Evolutionary conservation across 1,140 invertebrate genomes (phyloP).

Genomic region (Mizuhopecten yessoensis): DNA sequence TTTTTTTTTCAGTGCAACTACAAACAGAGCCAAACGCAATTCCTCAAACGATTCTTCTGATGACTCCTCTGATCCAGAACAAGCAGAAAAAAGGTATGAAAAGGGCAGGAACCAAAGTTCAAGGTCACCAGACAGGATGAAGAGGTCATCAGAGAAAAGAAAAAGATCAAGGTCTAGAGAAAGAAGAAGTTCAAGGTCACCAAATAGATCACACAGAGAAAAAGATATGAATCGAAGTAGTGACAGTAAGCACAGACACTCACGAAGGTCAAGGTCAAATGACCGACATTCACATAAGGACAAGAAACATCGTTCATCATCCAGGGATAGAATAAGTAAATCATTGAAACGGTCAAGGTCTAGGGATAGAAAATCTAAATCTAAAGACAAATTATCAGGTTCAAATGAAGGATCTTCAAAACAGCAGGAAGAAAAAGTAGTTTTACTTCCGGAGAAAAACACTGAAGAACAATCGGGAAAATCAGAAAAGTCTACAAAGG

Average conservation of each 20-base stretch:
- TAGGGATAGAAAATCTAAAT: constrained; percentile 49
- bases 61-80: constrained; percentile 46
- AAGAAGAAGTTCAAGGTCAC: constrained; percentile 64
- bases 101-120: constrained; percentile 47
- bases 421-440: not conserved
- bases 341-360: constrained; percentile 68
- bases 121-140: constrained; percentile 45
- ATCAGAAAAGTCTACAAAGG: not conserved
- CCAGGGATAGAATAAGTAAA: constrained; percentile 64
- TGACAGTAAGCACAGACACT: constrained; percentile 64
- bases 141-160: constrained; percentile 48
- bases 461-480: not conserved
- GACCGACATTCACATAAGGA: constrained; percentile 26
- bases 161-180: constrained; percentile 63
- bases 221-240: constrained; percentile 50
- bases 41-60: not conserved
- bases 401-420: not conserved
- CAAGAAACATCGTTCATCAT: constrained; percentile 58
- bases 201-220: constrained; percentile 38
- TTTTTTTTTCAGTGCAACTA: not conserved
- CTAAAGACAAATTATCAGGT: constrained; percentile 53
- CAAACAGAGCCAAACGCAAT: not conserved
- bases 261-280: constrained; percentile 60
- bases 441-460: not conserved
- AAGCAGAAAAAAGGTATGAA: constrained; percentile 4